Conservation (phyloP, 37 sponge, comb jelly and placozoan species). For the Dysidea cf. avara region DNA sequence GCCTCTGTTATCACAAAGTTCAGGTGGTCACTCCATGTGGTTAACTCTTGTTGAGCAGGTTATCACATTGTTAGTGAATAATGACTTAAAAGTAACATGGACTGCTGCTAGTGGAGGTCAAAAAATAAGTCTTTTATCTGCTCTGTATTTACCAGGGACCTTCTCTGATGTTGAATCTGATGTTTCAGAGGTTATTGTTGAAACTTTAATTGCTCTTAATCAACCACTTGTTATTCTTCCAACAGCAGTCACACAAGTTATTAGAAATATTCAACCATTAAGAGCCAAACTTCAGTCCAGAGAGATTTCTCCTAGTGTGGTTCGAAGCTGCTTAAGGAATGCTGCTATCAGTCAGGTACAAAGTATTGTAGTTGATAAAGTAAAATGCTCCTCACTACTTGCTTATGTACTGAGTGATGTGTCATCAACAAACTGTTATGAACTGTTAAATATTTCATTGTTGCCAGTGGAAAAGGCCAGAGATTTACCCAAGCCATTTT, state of each 20-base stretch:
- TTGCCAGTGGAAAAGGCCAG: conserved; percentile 11
- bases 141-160: conserved; percentile 24
- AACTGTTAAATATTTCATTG: conserved; percentile 30
- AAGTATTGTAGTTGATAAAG: not conserved
- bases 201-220: conserved; percentile 11
- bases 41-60: conserved; percentile 24
- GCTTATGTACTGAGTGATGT: conserved; percentile 37
- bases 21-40: conserved; percentile 29
- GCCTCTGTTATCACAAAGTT: conserved; percentile 36
- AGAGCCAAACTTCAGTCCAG: too few species aligned
- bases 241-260: not conserved
- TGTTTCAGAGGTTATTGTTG: not conserved
- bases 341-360: not conserved
- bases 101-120: conserved; percentile 47
- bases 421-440: not conserved
- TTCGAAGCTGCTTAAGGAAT: not conserved
- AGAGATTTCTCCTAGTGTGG: too few species aligned
- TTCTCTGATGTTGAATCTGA: not conserved
- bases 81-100: conserved; percentile 23
- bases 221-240: conserved; percentile 40
- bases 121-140: conserved; percentile 35
- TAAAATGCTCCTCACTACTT: conserved; percentile 12
- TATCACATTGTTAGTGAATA: not conserved
- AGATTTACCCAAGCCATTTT: not conserved
- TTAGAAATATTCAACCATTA: too few species aligned